phyloP scores from a whole-genome alignment of 2,797 vertebrate genomes.

The Podarcis lilfordi region DNA sequence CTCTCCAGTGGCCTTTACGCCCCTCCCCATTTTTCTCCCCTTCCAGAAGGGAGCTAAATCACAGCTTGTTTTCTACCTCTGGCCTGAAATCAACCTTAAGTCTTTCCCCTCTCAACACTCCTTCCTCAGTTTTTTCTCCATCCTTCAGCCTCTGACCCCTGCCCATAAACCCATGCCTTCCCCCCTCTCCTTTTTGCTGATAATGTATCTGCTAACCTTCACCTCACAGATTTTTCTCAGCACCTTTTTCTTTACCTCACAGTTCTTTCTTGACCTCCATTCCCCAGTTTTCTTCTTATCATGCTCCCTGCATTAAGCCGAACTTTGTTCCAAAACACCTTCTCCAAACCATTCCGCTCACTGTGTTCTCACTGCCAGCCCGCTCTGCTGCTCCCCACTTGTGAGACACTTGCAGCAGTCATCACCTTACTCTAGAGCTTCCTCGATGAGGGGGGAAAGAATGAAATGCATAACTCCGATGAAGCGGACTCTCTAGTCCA shows the following conservation, averaged over 20 bases:
- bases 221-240: neutral
- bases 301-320: too few relatives aligned
- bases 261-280: neutral
- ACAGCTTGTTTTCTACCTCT: neutral
- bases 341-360: neutral
- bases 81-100: slow-evolving; percentile 1
- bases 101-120: neutral
- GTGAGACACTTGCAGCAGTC: neutral
- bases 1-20: neutral
- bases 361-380: neutral
- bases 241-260: neutral
- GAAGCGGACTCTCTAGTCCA: neutral
- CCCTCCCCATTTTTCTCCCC: neutral
- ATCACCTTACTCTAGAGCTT: neutral
- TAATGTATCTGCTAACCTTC: neutral
- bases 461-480: neutral
- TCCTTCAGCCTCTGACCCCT: neutral
- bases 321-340: neutral
- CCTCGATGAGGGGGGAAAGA: neutral
- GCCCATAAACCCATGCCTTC: neutral
- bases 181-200: neutral
- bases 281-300: neutral
- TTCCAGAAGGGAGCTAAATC: neutral
- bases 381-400: neutral
- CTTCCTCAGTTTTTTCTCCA: neutral